phyloP scores from a whole-genome alignment of 2,797 vertebrate species.

The Champsocephalus gunnari region DNA sequence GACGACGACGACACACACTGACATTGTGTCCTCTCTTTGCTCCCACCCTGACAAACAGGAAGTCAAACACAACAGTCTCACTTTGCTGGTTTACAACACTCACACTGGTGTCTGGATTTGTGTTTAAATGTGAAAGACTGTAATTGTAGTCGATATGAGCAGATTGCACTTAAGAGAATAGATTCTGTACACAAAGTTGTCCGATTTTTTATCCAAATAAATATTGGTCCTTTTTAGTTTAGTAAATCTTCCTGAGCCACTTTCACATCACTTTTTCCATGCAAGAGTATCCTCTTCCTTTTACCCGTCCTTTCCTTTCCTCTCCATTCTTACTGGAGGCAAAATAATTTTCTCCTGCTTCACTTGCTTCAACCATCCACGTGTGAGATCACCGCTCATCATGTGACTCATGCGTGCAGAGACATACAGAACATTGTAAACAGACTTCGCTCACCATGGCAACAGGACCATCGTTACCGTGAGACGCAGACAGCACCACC shows the following conservation, averaged over 20 bases:
- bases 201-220: conserved; percentile 69
- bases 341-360: conserved; percentile 35
- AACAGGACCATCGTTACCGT: conserved; percentile 17
- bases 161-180: conserved; percentile 65
- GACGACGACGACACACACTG: too few species aligned
- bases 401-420: conserved; percentile 39
- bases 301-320: conserved; percentile 20
- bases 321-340: conserved; percentile 30
- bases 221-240: conserved; percentile 70
- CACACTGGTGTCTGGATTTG: conserved; percentile 30
- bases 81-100: conserved; percentile 5
- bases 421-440: conserved; percentile 50
- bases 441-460: conserved; percentile 32
- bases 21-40: not conserved
- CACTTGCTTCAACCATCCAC: conserved; percentile 56
- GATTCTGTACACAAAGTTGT: conserved; percentile 61
- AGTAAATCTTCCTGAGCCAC: conserved; percentile 66
- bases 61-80: conserved; percentile 34
- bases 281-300: conserved; percentile 6
- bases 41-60: conserved; percentile 50
- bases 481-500: conserved; percentile 18
- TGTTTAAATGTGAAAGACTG: conserved; percentile 30
- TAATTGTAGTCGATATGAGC: conserved; percentile 33
- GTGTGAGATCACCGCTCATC: conserved; percentile 46
- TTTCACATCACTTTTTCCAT: conserved; percentile 22